A percentile compares a stretch with the other conserved stretches of the same genome.
Conservation (phyloP, 1,140 invertebrate species). For the Theocolax elegans region DNA sequence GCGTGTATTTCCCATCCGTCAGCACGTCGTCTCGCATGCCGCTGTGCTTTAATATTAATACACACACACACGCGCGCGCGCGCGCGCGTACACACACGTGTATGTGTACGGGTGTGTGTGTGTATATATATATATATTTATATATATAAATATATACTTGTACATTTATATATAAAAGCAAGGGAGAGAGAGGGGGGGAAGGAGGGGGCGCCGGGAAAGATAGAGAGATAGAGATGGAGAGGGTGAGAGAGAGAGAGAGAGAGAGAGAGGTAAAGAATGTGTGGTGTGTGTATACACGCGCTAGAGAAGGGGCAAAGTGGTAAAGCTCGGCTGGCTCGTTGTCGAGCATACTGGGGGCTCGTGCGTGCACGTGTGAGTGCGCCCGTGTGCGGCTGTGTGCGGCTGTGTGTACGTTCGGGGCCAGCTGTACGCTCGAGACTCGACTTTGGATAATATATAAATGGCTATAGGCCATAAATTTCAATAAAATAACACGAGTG, state of each 20-base stretch:
- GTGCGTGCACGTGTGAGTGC: too few species aligned
- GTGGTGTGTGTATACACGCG: conserved; percentile 5
- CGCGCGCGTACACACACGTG: too few species aligned
- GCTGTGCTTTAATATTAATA: conserved; percentile 26
- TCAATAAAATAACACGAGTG: conserved; percentile 49
- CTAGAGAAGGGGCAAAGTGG: conserved; percentile 19
- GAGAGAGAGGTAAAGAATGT: not conserved
- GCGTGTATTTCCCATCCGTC: conserved; percentile 23
- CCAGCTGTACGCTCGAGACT: conserved; percentile 41
- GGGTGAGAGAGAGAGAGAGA: not conserved
- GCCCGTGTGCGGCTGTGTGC: too few species aligned
- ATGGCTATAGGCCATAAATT: conserved; percentile 49
- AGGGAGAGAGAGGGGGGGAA: not conserved
- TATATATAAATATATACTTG: not conserved
- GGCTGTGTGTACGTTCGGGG: conserved; percentile 13
- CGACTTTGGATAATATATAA: conserved; percentile 49
- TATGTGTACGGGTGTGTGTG: too few species aligned
- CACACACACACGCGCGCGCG: not conserved
- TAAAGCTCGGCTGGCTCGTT: conserved; percentile 12
- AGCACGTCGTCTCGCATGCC: conserved; percentile 20
- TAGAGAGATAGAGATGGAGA: not conserved
- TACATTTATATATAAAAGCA: not conserved
- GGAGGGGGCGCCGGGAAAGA: not conserved
- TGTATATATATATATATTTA: not conserved
- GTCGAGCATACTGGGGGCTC: not conserved